Evolutionary conservation across 1,140 invertebrate genomes (phyloP), one percentile per base, ranked within the genome.

Genomic region (Dysdera silvatica): DNA sequence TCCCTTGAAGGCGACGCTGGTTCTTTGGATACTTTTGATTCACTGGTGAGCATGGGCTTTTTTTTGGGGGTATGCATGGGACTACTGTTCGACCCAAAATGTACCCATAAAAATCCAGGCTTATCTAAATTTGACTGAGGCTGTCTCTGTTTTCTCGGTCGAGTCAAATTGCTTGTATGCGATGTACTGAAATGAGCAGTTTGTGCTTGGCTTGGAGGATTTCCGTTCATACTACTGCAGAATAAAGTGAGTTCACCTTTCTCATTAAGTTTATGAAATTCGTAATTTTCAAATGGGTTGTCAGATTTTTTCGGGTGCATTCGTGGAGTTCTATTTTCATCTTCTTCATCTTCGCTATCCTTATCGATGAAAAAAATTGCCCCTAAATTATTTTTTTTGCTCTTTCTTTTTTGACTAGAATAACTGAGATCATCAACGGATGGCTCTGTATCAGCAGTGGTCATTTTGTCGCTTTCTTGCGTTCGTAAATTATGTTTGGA

Each of bases 231-330:
- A 20, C 52, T 63, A 28, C 61, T 63, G 41, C 56, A 48, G 18
- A 63, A 63, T 49, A 63, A 52, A 6, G 61, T 63, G 20, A 63
- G 14, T 23, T 63, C 51, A 6, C 61, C 61, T 31, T 63, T 63
- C 6, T 52, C 18, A 14, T 47, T 63, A 16, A 63, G 24, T 23
- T 37, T 63, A 2, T 45, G 28, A 31, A 48, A 63, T 3, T 52
- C 61, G 1, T 52, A 37, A 31, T 63, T 63, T 24, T 52, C 61
- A 31, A 63, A 40, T n/a, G n/a, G n/a, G n/a, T n/a, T n/a, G n/a
- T n/a, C n/a, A 16, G 3, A 18, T 41, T 41, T 8, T 41, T 5
- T 16, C 40, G 6, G 40, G 5, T 5, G n/a, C 40, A 18, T 41
- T 20, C 33, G 33, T 10, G 10, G 35, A 37, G 10, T 37, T 37